Percentiles rank a stretch among this genome's conserved stretches.
Conservation (phyloP, 2,888 invertebrate genomes). For the Tanaodytes sp. region DNA sequence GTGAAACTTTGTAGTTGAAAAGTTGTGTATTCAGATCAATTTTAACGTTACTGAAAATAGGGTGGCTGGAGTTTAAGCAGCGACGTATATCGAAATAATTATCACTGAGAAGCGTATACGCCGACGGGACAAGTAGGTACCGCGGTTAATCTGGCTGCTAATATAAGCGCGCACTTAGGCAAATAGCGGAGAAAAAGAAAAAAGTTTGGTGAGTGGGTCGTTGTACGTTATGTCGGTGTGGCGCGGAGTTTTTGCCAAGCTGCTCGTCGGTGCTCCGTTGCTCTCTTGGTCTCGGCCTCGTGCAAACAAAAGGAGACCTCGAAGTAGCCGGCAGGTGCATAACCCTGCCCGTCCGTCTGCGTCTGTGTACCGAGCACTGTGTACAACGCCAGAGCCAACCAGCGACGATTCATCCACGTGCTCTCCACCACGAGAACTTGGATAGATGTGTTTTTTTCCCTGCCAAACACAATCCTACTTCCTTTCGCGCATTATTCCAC, state of each 20-base stretch:
- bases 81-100: slow-evolving; percentile 20
- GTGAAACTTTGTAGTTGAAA: no score
- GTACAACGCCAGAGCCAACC: no score
- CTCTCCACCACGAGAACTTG: slow-evolving; percentile 12
- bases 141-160: slow-evolving; percentile 12
- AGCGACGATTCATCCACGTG: slow-evolving; percentile 29
- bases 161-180: slow-evolving; percentile 27
- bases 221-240: slow-evolving; percentile 16
- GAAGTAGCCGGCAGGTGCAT: slow-evolving; percentile 53
- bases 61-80: no score
- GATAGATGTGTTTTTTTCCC: slow-evolving; percentile 10
- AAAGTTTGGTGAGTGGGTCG: slow-evolving; percentile 45
- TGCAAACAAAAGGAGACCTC: slow-evolving; percentile 52
- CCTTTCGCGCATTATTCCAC: slow-evolving; percentile 15
- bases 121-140: neutral
- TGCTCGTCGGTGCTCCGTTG: neutral
- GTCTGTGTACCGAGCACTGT: no score
- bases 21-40: no score
- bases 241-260: neutral
- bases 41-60: no score
- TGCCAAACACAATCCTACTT: slow-evolving; percentile 12
- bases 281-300: slow-evolving; percentile 31
- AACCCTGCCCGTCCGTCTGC: slow-evolving; percentile 40
- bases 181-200: slow-evolving; percentile 30
- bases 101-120: slow-evolving; percentile 1